These are phyloP conservation scores for Philonicus albiceps DNA, from an alignment of 2,888 invertebrate genomes.

Conservation along the genomic window DNA sequence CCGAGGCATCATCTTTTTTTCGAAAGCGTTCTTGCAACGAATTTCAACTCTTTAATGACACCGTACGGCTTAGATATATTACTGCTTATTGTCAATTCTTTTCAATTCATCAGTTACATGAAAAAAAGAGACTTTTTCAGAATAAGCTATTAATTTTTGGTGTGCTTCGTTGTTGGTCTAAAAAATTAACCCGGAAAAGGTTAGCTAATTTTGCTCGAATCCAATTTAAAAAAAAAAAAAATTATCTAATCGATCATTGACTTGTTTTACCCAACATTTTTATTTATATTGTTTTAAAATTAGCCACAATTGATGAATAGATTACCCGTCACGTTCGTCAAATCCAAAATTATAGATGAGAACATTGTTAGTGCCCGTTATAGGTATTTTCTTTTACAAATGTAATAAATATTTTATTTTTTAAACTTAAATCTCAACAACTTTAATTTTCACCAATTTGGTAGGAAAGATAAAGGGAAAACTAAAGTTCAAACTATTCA, in stretches of 20 bases:
- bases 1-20: neutral
- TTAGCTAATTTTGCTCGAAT: neutral
- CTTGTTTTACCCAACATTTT: neutral
- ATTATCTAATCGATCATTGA: neutral
- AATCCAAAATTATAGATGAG: no score
- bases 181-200: constrained; percentile 14
- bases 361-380: neutral
- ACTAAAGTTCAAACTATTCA: no score
- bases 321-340: neutral
- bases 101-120: neutral
- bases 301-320: neutral
- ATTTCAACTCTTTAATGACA: neutral
- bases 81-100: neutral
- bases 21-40: neutral
- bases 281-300: neutral
- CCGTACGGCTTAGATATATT: neutral
- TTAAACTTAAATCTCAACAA: no score
- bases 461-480: no score
- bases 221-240: neutral
- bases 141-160: neutral
- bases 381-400: no score
- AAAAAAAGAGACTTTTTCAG: neutral
- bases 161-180: neutral
- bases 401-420: no score
- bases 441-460: no score